Conservation (phyloP, 2,113 vertebrate genomes). For the Toxotes chatareus region DNA sequence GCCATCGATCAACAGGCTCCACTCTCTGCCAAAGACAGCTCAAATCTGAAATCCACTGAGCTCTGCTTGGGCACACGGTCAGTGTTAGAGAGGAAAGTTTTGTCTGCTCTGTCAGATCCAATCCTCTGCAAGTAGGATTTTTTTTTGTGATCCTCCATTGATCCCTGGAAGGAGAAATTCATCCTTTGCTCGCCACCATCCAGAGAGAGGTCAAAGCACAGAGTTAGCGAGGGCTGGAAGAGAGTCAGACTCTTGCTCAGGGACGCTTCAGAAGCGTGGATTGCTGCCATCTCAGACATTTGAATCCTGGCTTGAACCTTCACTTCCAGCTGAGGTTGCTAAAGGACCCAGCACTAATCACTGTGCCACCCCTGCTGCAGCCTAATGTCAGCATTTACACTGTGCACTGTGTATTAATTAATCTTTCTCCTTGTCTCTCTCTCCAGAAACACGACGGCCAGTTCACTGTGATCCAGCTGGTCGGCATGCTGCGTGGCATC, state of each 20-base stretch:
- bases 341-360: conserved; percentile 2
- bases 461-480: conserved; percentile 97
- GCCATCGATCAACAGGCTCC: conserved; percentile 76
- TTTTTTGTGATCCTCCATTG: conserved; percentile 52
- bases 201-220: conserved; percentile 51
- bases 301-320: conserved; percentile 36
- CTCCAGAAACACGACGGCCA: conserved; percentile 97
- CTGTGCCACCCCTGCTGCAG: neutral
- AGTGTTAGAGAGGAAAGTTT: conserved; percentile 59
- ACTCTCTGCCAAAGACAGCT: conserved; percentile 69
- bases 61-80: conserved; percentile 35
- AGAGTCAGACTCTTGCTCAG: conserved; percentile 38
- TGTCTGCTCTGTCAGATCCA: conserved; percentile 60
- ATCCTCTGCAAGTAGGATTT: conserved; percentile 40
- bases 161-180: conserved; percentile 49
- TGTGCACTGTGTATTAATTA: conserved; percentile 27
- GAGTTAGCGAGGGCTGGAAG: conserved; percentile 35
- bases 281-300: conserved; percentile 6
- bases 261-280: conserved; percentile 34
- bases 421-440: conserved; percentile 26
- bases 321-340: conserved; percentile 25
- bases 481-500: conserved; percentile 97
- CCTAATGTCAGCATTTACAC: conserved; percentile 28
- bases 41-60: conserved; percentile 66
- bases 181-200: conserved; percentile 41